Percentiles rank a stretch among this genome's conserved stretches.
These are phyloP conservation scores for Corythornis vintsioides DNA, from an alignment of 2,113 vertebrate species.

Conservation along the genomic window DNA sequence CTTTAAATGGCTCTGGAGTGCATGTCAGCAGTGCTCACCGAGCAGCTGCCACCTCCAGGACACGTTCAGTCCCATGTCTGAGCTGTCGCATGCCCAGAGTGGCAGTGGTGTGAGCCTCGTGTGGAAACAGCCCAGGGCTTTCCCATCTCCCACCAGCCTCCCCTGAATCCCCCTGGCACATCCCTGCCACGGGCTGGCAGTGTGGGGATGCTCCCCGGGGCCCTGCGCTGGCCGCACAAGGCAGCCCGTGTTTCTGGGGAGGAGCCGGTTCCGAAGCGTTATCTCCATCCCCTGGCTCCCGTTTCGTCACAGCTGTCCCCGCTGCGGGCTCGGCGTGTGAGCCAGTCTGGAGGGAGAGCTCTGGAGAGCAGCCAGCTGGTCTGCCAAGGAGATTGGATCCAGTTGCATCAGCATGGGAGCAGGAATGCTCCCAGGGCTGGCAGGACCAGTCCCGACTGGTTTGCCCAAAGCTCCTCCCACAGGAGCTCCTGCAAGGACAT, in stretches of 20 bases:
- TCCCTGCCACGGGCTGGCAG: not conserved
- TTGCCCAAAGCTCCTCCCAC: constrained; percentile 50
- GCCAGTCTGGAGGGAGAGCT: constrained; percentile 38
- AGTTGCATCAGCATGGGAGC: constrained; percentile 51
- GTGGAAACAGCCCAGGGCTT: not conserved
- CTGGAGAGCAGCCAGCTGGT: constrained; percentile 12
- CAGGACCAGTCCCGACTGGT: constrained; percentile 2
- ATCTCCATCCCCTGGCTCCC: not conserved
- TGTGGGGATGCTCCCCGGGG: not conserved
- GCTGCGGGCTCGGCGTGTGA: not conserved
- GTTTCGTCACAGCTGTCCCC: not conserved
- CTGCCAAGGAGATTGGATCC: constrained; percentile 33
- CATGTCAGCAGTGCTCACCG: accelerated
- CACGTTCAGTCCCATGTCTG: not conserved
- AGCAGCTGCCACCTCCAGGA: not conserved
- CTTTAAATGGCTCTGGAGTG: not conserved
- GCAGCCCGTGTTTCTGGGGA: not conserved
- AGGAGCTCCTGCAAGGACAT: constrained; percentile 35
- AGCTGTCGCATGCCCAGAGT: not conserved
- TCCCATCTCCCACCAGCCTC: not conserved
- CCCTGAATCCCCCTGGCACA: not conserved
- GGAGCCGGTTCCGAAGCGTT: not conserved
- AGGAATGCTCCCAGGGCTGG: constrained; percentile 42
- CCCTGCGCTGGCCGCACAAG: not conserved
- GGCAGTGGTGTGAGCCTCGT: not conserved